Evolutionary conservation across 2,888 invertebrate genomes (phyloP), one percentile per base, ranked within the genome.

Genomic region (Tromatobia lineatoria): DNA sequence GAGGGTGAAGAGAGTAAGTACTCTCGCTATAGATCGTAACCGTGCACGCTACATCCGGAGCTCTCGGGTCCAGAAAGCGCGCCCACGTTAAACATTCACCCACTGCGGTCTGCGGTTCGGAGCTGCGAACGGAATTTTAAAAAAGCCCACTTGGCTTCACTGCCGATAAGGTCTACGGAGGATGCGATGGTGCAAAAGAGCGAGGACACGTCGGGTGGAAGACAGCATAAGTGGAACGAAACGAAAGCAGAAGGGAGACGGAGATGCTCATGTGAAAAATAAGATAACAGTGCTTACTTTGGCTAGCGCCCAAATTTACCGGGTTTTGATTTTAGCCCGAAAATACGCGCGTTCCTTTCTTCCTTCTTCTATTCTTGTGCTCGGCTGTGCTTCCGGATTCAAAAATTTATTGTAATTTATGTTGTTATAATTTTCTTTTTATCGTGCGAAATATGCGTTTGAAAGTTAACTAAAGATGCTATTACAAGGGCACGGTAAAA

Each of bases 21-120:
- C 57, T 73, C 23, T 25, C 45, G 38, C 70, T 59, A 83, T 71
- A 73, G 76, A 71, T 76, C 66, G 75, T 73, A 80, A 76, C 71
- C 71, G 23, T 59, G 67, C 67, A 54, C 70, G 76, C 47, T 69
- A 75, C 76, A 83, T 80, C 50, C 83, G 81, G 50, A 20, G 75
- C 59, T 45, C 38, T 57, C 38, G 71, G 42, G 18, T 59, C 25
- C 61, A 47, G 52, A 45, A 59, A 67, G 59, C 34, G 64, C 88
- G 82, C 78, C 84, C 83, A 86, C 87, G 85, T 89, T 88, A 89
- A 89, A 88, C 88, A 88, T 89, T 89, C 89, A 88, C 83, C 83
- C 85, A 86, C 85, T 87, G 88, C 88, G 89, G 87, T 88, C 67
- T 86, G 88, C 82, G 85, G 87, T 76, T 80, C 75, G 80, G 82